Base-by-base conservation (phyloP, 2,113 vertebrate species). In the Dromiciops gliroides region DNA sequence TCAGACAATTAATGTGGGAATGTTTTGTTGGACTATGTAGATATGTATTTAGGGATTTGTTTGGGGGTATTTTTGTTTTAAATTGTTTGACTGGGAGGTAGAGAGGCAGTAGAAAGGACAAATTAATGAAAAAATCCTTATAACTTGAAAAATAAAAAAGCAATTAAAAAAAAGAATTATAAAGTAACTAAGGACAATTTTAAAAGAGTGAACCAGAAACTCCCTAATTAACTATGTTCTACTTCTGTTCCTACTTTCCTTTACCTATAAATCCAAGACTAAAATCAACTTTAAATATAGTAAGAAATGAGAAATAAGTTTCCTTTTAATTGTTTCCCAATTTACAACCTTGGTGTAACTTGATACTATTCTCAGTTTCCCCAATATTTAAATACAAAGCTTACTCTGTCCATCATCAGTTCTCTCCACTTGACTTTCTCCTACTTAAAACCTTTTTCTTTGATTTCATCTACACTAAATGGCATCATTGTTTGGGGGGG, bases 361-460 rank as follows among this genome's bases (percentile, higher is more conserved):
- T 49, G 12, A 93, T 53, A 53, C 25, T 44, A 83, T 83, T 83
- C 37, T 83, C 67, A 83, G 53, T 19, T 26, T 91, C 67, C 93
- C 23, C 89, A 56, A 52, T 51, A 88, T 91, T 89, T 37, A 93
- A 31, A 83, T 9, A 56, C 37, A 67, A 49, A 3, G 48, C 8
- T 50, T 91, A 92, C 60, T 56, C 90, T 44, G 91, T 44, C 89
- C 89, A 50, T 9, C 60, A 56, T 28, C 47, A 49, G 24, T 94
- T 92, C 89, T 92, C 91, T 60, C 26, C 47, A 90, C 28, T 56
- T 60, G 56, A 25, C 31, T 96, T 28, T 52, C 16, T 93, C 91
- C 60, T 93, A 5, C 28, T 97, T 89, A 93, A 90, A 14, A 75
- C 8, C n/a, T 47, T 94, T 90, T 92, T 94, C 60, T 89, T 95